Percentiles rank a stretch among this genome's conserved stretches.
phyloP scores from a whole-genome alignment of 2,113 vertebrate species.

The Furnarius figulus region DNA sequence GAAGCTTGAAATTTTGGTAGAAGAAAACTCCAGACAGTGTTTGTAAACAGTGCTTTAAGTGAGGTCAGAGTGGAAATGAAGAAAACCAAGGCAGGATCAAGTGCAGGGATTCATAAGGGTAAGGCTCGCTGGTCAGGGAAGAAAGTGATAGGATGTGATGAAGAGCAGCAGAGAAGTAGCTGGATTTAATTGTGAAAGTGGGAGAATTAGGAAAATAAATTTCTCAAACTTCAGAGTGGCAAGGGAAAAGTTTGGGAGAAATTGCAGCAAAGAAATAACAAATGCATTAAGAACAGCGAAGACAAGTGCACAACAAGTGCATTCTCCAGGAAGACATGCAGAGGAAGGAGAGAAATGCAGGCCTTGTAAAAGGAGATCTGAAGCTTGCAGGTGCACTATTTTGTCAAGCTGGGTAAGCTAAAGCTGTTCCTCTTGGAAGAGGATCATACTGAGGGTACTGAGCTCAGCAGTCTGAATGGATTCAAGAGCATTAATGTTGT shows the following conservation, averaged over 20 bases:
- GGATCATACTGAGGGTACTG: background rate
- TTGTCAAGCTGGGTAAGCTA: background rate
- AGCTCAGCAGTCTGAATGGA: background rate
- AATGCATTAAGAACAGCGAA: background rate
- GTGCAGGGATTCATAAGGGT: background rate
- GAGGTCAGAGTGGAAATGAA: background rate
- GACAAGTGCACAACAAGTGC: background rate
- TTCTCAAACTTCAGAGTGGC: background rate
- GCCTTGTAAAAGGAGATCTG: background rate
- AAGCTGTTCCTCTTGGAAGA: background rate
- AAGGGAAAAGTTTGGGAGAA: background rate
- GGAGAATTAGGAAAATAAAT: background rate
- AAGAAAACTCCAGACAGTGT: background rate
- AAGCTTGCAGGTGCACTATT: background rate
- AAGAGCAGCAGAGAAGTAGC: background rate
- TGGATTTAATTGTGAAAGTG: background rate
- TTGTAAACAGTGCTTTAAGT: background rate
- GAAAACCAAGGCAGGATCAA: background rate
- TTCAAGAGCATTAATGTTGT: background rate
- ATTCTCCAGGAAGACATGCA: background rate
- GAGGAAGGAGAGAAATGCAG: background rate
- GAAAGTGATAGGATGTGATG: background rate
- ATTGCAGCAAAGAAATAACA: background rate
- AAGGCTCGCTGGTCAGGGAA: background rate
- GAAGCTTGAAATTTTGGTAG: background rate